Conservation (phyloP, 2,888 invertebrate genomes). For the Synanthedon formicaeformis region DNA sequence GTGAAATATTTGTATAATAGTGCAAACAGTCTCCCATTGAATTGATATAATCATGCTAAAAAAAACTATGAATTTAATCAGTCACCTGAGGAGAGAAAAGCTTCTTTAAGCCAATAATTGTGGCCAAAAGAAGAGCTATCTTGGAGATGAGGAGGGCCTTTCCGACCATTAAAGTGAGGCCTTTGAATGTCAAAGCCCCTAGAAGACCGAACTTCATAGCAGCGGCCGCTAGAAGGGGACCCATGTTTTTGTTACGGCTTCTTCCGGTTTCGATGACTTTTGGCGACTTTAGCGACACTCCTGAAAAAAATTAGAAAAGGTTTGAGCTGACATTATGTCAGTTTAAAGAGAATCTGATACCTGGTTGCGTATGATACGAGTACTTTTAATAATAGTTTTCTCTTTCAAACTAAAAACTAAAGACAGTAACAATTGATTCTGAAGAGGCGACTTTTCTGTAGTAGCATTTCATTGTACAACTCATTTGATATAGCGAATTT, state of each 20-base stretch:
- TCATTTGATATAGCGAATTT: too few species aligned
- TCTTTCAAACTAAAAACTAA: too few species aligned
- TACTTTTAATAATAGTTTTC: too few species aligned
- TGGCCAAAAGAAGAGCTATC: conserved; percentile 83
- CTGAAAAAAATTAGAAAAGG: conserved; percentile 33
- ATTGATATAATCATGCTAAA: not conserved
- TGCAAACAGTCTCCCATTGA: too few species aligned
- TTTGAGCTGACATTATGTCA: not conserved
- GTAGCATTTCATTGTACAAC: too few species aligned
- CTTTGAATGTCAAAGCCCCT: conserved; percentile 84
- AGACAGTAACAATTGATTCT: too few species aligned
- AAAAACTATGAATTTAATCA: conserved; percentile 12
- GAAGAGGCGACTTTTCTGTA: too few species aligned
- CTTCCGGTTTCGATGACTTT: conserved; percentile 74
- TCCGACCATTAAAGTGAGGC: conserved; percentile 82
- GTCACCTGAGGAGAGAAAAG: conserved; percentile 78
- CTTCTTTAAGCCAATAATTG: conserved; percentile 86
- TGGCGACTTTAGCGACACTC: conserved; percentile 76
- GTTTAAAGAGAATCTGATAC: not conserved
- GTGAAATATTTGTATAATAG: too few species aligned
- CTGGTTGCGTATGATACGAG: not conserved
- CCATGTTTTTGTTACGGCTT: conserved; percentile 79
- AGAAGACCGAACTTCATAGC: conserved; percentile 85
- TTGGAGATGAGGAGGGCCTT: conserved; percentile 88
- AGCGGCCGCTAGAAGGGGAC: conserved; percentile 78